These are phyloP conservation scores for Chironomus tentans DNA, from an alignment of 2,888 invertebrate species.

Conservation along the genomic window DNA sequence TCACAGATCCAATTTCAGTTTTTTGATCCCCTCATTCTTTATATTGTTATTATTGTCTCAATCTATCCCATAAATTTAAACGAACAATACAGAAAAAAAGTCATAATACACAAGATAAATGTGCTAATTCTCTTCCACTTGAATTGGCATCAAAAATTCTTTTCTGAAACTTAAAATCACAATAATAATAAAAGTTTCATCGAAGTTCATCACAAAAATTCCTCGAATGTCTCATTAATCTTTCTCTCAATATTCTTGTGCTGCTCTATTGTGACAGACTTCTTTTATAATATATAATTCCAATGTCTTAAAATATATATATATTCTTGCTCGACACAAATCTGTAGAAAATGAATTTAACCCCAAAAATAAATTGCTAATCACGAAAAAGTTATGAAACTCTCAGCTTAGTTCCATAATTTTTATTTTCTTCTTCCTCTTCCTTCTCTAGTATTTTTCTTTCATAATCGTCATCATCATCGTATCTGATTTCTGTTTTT, in stretches of 20 bases:
- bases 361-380: conserved; percentile 8
- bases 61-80: too few species aligned
- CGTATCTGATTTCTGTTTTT: background rate
- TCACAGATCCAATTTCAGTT: too few species aligned
- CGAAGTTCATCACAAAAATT: background rate
- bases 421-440: background rate
- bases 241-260: background rate
- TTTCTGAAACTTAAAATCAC: too few species aligned
- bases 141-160: too few species aligned
- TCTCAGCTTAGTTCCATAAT: background rate
- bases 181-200: too few species aligned
- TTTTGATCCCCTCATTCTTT: too few species aligned
- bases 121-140: too few species aligned
- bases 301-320: background rate
- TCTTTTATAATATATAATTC: too few species aligned
- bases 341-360: background rate
- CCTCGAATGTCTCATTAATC: background rate
- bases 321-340: background rate
- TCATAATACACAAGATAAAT: too few species aligned
- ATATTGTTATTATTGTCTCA: too few species aligned
- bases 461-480: background rate
- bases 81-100: too few species aligned
- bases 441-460: background rate
- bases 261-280: too few species aligned
- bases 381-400: conserved; percentile 9